Conservation (phyloP, 2,888 invertebrate genomes). For the Xestia ashworthii region DNA sequence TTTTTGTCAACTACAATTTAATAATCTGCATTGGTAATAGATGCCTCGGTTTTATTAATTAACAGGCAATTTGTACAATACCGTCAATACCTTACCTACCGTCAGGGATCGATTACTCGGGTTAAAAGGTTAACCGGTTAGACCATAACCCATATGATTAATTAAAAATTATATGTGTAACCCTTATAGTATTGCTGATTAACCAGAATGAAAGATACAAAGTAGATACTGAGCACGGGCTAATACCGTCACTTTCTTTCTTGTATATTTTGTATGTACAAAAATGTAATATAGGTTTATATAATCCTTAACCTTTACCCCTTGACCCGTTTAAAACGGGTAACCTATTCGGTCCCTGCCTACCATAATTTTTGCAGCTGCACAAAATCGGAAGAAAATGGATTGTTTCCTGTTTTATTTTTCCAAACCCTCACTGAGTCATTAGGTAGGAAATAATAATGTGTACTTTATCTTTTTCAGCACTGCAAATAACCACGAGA, state of each 20-base stretch:
- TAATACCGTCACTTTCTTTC: not conserved
- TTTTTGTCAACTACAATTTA: not conserved
- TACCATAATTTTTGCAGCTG: not conserved
- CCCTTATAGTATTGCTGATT: not conserved
- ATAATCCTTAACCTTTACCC: too few species aligned
- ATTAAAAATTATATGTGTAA: too few species aligned
- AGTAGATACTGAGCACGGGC: not conserved
- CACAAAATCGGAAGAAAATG: not conserved
- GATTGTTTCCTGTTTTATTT: not conserved
- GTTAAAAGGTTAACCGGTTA: not conserved
- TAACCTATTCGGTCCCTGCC: too few species aligned
- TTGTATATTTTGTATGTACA: not conserved
- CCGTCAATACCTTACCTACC: not conserved
- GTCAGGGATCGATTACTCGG: not conserved
- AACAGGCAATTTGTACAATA: slow-evolving; percentile 3
- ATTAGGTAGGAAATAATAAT: not conserved
- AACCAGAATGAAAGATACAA: not conserved
- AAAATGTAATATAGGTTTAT: too few species aligned
- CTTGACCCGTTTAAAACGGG: too few species aligned
- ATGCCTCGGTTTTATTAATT: not conserved
- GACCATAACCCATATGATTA: not conserved
- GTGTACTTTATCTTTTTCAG: too few species aligned
- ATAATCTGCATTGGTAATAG: slow-evolving; percentile 5
- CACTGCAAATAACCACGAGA: not conserved
- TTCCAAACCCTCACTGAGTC: not conserved